These are phyloP conservation scores for Cydia strobilella DNA, from an alignment of 1,140 invertebrate genomes.

Conservation along the genomic window DNA sequence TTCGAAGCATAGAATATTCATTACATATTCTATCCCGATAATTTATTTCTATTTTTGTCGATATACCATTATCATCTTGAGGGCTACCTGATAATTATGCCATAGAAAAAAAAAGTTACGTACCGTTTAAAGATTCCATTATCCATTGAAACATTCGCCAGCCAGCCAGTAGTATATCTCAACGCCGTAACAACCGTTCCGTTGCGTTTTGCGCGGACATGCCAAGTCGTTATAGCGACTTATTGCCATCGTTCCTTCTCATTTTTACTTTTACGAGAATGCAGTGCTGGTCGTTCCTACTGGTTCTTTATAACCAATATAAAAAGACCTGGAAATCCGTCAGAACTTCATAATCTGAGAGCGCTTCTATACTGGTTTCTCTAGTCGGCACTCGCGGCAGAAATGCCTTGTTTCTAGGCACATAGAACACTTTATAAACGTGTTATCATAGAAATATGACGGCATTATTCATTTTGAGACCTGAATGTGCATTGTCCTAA, in stretches of 20 bases:
- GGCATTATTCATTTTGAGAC: neutral
- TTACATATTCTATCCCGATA: too few species aligned
- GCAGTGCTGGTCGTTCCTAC: neutral
- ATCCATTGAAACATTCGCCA: neutral
- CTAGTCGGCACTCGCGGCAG: neutral
- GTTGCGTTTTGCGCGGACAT: neutral
- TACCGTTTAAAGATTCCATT: too few species aligned
- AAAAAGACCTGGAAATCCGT: neutral
- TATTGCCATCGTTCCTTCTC: neutral
- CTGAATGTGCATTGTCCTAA: neutral
- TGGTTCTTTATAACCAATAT: neutral
- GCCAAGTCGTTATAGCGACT: constrained; percentile 4
- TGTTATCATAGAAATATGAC: constrained; percentile 2
- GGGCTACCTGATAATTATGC: too few species aligned
- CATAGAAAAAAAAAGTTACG: too few species aligned
- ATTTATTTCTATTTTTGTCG: too few species aligned
- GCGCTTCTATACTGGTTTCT: neutral
- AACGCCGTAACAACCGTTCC: neutral
- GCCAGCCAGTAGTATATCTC: constrained; percentile 8
- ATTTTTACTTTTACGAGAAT: constrained; percentile 4
- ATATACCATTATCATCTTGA: too few species aligned
- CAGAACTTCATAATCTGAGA: neutral
- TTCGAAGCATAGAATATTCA: too few species aligned
- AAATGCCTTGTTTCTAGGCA: neutral
- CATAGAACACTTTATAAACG: neutral